Conservation (phyloP, 1,140 invertebrate genomes). For the Vanessa tameamea region DNA sequence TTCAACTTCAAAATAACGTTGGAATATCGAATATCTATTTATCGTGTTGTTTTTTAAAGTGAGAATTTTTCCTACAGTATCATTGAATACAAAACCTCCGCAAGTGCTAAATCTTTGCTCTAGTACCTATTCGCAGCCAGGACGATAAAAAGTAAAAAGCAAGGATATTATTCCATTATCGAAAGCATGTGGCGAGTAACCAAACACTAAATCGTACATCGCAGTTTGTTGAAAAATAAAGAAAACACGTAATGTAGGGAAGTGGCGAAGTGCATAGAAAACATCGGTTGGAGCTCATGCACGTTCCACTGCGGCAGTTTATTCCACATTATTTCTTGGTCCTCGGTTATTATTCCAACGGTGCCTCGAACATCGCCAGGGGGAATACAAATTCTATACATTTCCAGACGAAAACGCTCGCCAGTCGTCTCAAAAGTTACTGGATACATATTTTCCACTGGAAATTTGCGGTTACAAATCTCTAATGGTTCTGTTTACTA, state of each 20-base stretch:
- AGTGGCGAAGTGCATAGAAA: slow-evolving; percentile 36
- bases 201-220: slow-evolving; percentile 35
- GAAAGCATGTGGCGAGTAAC: slow-evolving; percentile 12
- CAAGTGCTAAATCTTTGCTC: neutral
- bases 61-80: too few species aligned
- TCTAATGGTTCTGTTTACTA: slow-evolving; percentile 21
- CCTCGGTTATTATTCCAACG: slow-evolving; percentile 61
- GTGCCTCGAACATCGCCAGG: slow-evolving; percentile 47
- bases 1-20: too few species aligned
- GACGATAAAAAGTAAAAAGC: neutral
- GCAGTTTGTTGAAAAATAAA: slow-evolving; percentile 19
- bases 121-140: neutral
- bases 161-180: slow-evolving; percentile 30
- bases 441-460: slow-evolving; percentile 21
- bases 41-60: too few species aligned
- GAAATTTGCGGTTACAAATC: slow-evolving; percentile 28
- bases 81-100: neutral
- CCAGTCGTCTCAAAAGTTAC: slow-evolving; percentile 49
- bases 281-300: slow-evolving; percentile 41
- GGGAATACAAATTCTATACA: slow-evolving; percentile 68
- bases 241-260: slow-evolving; percentile 29
- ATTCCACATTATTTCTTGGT: slow-evolving; percentile 65
- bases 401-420: slow-evolving; percentile 54
- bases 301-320: slow-evolving; percentile 65
- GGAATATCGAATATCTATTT: too few species aligned